These are phyloP conservation scores for Hanleya hanleyi DNA, from an alignment of 2,888 invertebrate species.

Conservation along the genomic window DNA sequence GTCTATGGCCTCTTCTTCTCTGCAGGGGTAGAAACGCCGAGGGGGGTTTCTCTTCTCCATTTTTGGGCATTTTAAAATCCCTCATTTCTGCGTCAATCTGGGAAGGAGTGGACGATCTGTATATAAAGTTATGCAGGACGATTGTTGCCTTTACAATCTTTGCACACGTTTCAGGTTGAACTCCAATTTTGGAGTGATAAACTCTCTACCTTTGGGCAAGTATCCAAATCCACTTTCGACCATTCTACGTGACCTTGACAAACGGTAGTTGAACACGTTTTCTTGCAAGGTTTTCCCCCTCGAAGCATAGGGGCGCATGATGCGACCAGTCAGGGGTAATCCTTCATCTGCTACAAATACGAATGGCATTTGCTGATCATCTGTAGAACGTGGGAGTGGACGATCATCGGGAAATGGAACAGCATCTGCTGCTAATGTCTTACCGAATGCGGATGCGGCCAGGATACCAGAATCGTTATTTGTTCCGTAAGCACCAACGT, in stretches of 20 bases:
- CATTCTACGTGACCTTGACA: not conserved
- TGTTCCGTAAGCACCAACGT: constrained; percentile 63
- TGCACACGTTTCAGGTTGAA: too few relatives aligned
- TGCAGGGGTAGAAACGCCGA: too few relatives aligned
- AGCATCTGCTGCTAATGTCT: not conserved
- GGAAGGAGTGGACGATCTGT: too few relatives aligned
- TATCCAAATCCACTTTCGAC: constrained; percentile 1
- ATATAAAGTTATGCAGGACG: too few relatives aligned
- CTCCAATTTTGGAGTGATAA: too few relatives aligned
- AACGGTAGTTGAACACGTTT: constrained; percentile 20
- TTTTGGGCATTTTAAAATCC: too few relatives aligned
- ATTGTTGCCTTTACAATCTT: too few relatives aligned
- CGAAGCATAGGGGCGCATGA: constrained; percentile 26
- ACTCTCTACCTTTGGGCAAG: too few relatives aligned
- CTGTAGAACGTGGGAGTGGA: constrained; percentile 21
- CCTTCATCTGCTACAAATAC: constrained; percentile 48
- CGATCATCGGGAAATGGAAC: constrained; percentile 8
- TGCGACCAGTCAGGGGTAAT: constrained; percentile 38
- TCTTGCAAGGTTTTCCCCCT: not conserved
- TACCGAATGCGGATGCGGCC: not conserved
- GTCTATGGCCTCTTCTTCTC: too few relatives aligned
- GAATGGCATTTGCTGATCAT: constrained; percentile 21
- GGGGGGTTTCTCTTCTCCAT: too few relatives aligned
- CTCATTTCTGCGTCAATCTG: too few relatives aligned
- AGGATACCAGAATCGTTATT: constrained; percentile 65